Base-by-base conservation (phyloP, 2,113 vertebrate genomes). In the Rissa tridactyla region DNA sequence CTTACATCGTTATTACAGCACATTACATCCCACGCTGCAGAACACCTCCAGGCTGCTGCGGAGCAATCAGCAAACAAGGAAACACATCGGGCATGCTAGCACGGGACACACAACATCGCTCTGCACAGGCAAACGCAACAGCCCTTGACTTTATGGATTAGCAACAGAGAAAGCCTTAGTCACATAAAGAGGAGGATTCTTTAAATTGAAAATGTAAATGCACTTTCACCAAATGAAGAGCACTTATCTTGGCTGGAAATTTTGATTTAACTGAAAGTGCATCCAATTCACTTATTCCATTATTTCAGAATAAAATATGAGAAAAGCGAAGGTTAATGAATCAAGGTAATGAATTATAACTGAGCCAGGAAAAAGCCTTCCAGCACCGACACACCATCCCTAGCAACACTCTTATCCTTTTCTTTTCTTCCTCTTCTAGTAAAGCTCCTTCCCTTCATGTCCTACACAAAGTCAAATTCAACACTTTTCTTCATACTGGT, bases 291-390 rank as follows among this genome's bases (percentile, higher is more conserved):
- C 55, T 88, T 94, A 58, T 70, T 91, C 64, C 52, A 78, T 88
- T 94, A 91, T 82, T 94, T 88, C 88, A 90, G 58, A 88, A 69
- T 73, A 80, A 86, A 94, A 72, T 27, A 64, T 36, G 51, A 78
- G 88, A 78, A 92, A 92, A 84, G 60, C 0, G 2, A 91, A 92
- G 58, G 65, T 68, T 76, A 94, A 86, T 75, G 32, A 86, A 75
- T 89, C 71, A 78, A 94, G n/a, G 23, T 84, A 78, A 64, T 86
- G 20, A 91, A 78, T 86, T 95, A 84, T 64, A 92, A 81, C 51
- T 82, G 66, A 75, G 55, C 8, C 29, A 55, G 38, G 27, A 87
- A 80, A 89, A 92, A 65, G 17, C 69, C n/a, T 94, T 91, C 38
- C 38, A 86, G 55, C 46, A 36, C 38, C 2, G 6, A 71, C 55